Conservation (phyloP, 2,888 invertebrate species). For the Eristalinus aeneus region DNA sequence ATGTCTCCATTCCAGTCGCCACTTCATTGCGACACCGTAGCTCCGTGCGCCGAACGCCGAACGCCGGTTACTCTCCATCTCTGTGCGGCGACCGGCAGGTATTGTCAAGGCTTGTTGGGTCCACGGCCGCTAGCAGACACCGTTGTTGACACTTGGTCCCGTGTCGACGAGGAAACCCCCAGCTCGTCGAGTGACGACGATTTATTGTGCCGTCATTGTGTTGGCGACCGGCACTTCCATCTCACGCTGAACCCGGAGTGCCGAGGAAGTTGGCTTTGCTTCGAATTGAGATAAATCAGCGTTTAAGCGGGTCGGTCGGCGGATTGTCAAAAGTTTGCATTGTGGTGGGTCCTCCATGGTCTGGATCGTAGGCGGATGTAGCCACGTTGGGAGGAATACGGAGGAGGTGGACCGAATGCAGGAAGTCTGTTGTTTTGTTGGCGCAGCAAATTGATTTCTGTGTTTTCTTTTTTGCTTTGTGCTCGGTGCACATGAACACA, state of each 20-base stretch:
- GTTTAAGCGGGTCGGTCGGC: neutral
- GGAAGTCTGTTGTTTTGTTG: conserved; percentile 18
- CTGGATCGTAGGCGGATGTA: neutral
- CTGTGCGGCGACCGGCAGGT: neutral
- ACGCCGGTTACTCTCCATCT: neutral
- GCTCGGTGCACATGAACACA: neutral
- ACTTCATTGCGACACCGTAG: conserved; percentile 27
- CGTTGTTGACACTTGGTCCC: neutral
- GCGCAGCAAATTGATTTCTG: conserved; percentile 6
- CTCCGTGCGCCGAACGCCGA: neutral
- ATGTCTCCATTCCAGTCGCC: conserved; percentile 46
- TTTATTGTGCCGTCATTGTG: neutral
- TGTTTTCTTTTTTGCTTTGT: neutral
- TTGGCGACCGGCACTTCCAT: neutral
- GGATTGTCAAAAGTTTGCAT: neutral
- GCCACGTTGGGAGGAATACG: neutral
- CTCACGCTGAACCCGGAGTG: neutral
- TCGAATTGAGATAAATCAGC: neutral
- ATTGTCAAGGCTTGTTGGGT: neutral
- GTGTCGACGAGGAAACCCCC: neutral
- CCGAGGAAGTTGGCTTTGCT: neutral
- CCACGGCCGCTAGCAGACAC: neutral
- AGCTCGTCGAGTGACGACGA: neutral
- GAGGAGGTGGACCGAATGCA: neutral
- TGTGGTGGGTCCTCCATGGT: neutral